Base-by-base conservation (phyloP, 2,888 invertebrate genomes). In the Hylaea fasciaria region DNA sequence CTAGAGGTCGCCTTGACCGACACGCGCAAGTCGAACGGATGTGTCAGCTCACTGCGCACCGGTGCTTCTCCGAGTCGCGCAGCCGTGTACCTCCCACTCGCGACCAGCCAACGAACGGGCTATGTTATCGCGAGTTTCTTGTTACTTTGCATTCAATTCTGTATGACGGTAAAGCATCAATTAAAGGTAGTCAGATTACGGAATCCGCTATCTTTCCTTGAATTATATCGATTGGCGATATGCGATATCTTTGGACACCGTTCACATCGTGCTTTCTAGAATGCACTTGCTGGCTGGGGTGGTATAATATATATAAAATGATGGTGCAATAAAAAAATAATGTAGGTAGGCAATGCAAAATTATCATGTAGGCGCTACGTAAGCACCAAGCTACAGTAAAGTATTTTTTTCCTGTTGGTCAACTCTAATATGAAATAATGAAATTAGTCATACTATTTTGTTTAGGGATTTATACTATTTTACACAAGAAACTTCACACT, bases 21-120 rank as follows among this genome's bases (percentile, higher is more conserved):
- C 79, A 84, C 89, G 91, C 92, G 91, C 92, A 91, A 89, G 90
- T 89, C 90, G 81, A 83, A 83, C 87, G 86, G 87, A 89, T 87
- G 86, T 88, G 86, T 89, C 87, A 87, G 87, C 87, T 86, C 85
- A 89, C 90, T 90, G 91, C 92, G 92, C 91, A 90, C 83, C 83
- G 83, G 82, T 80, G 78, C 75, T 85, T 78, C 80, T 81, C 76
- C 74, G 82, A 72, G 70, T 80, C 77, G 89, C 89, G 89, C 89
- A 87, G 85, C 82, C 84, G 80, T 22, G 22, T 83, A 72, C 88
- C 90, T 89, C 89, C 89, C 88, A 89, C 91, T 88, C 83, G 76
- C 78, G 68, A 72, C 77, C 81, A 80, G 77, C 81, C 78, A 76
- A 80, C 82, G 78, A 85, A 81, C 77, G 73, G 85, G 84, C 85